These are phyloP conservation scores for Nestor notabilis DNA, from an alignment of 2,113 vertebrate species.

Conservation along the genomic window DNA sequence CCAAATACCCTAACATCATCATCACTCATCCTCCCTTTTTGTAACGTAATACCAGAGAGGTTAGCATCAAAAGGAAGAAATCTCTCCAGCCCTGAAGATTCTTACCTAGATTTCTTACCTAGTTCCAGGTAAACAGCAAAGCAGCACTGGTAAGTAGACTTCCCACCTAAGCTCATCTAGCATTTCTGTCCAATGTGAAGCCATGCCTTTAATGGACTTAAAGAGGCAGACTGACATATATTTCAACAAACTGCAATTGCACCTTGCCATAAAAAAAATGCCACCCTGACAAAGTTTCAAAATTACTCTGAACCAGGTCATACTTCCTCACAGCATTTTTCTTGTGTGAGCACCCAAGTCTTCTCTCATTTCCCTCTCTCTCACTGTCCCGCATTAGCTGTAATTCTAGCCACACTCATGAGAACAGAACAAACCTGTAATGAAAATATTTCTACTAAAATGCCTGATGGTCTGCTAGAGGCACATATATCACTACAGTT, in stretches of 20 bases:
- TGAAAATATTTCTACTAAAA: background rate
- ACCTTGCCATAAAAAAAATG: background rate
- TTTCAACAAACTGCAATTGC: background rate
- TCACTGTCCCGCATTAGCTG: background rate
- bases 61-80: background rate
- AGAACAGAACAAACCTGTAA: conserved; percentile 1
- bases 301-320: background rate
- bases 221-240: background rate
- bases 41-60: background rate
- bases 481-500: background rate
- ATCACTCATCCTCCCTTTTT: background rate
- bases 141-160: background rate
- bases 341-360: background rate
- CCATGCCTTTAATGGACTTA: background rate
- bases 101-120: background rate
- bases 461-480: background rate
- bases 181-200: background rate
- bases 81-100: background rate
- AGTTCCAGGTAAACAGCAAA: background rate
- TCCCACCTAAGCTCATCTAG: background rate
- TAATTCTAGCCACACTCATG: background rate
- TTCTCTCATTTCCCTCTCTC: background rate
- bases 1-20: background rate
- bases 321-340: background rate
- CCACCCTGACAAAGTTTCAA: background rate